These are phyloP conservation scores for Melieria omissa DNA, from an alignment of 2,888 invertebrate genomes.

Conservation along the genomic window DNA sequence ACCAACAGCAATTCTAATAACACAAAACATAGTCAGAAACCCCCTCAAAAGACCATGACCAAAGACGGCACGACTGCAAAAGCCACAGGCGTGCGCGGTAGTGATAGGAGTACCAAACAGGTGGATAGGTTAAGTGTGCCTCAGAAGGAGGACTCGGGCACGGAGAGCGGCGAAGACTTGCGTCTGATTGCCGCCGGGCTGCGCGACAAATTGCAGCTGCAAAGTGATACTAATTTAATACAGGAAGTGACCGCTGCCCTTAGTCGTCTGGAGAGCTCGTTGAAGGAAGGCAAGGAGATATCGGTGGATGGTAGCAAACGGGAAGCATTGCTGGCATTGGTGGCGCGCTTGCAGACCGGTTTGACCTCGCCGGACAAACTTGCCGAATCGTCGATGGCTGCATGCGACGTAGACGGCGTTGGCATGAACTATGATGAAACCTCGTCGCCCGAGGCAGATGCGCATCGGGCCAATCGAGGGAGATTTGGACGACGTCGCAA, in stretches of 20 bases:
- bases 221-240: constrained; percentile 73
- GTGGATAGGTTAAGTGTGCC: constrained; percentile 58
- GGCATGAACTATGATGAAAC: constrained; percentile 47
- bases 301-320: constrained; percentile 69
- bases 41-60: constrained; percentile 24
- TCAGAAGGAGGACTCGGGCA: constrained; percentile 73
- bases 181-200: constrained; percentile 70
- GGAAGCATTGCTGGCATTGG: constrained; percentile 74
- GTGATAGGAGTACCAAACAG: constrained; percentile 47
- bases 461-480: constrained; percentile 63
- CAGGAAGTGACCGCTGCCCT: constrained; percentile 83
- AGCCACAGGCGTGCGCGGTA: constrained; percentile 31
- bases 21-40: constrained; percentile 18
- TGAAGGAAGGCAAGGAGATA: constrained; percentile 71
- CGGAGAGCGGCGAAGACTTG: constrained; percentile 78
- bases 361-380: constrained; percentile 64
- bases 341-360: constrained; percentile 76
- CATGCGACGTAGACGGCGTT: constrained; percentile 24
- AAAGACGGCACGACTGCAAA: constrained; percentile 34
- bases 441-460: constrained; percentile 57
- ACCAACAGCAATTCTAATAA: constrained; percentile 14
- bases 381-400: constrained; percentile 47
- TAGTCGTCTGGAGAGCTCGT: constrained; percentile 77
- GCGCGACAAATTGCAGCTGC: constrained; percentile 69
- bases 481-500: constrained; percentile 71